Base-by-base conservation (phyloP, 2,888 invertebrate species). In the Nesidiocoris tenuis region DNA sequence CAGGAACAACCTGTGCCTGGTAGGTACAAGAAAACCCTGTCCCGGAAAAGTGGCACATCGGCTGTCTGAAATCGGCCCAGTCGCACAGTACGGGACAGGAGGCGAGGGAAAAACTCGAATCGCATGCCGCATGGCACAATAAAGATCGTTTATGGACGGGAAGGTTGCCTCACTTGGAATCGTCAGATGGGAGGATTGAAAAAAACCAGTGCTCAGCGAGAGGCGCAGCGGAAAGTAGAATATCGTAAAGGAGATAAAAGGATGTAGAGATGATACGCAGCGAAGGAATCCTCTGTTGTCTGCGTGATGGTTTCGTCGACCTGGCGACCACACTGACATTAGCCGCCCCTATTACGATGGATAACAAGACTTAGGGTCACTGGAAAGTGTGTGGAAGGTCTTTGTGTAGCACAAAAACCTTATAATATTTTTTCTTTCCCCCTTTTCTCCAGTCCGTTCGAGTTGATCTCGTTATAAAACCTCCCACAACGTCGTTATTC, bases 331-430 rank as follows among this genome's bases (percentile, higher is more conserved):
- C 25, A 65, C 54, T 25, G 65, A 65, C 65, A 65, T 65, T 65
- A 65, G 19, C 25, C 54, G 19, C 65, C 25, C 65, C 3, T 39
- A 39, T 39, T 65, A 65, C 54, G 24, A 25, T 24, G 65, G 65
- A 65, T 65, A 65, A 65, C 65, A 65, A 65, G 65, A 65, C 65
- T 65, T 65, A 18, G 65, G 65, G 65, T 17, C 54, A 65, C 24
- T 39, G 25, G 65, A 65, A 65, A 65, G 65, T 65, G 65, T 65
- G 65, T 65, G 54, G 39, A 65, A n/a, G 65, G 65, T 65, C 65
- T 65, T 23, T 65, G 17, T 65, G 65, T 65, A 19, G 65, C 19
- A 65, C 19, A 65, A 65, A 39, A 39, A 39, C 39, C 39, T 39
- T 39, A 39, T 39, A 39, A 39, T 39, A 39, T 39, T 39, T 39